Evolutionary conservation across 2,888 invertebrate genomes (phyloP).

Genomic region (Drosophila engyochracea): DNA sequence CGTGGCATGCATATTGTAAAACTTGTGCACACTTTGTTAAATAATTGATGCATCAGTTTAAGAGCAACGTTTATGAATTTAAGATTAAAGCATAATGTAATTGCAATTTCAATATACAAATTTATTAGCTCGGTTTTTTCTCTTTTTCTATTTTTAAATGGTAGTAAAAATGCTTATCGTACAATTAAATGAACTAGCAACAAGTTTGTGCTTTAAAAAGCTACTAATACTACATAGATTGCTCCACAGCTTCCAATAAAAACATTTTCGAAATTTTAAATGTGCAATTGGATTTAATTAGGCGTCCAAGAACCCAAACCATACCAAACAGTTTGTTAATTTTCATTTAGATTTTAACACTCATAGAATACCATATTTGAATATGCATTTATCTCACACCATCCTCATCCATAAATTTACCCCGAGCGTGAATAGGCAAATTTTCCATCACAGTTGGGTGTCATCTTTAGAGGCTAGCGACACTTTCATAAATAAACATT

Average conservation of each 20-base stretch:
- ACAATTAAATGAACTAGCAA: constrained; percentile 71
- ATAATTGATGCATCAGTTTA: constrained; percentile 66
- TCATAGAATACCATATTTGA: constrained; percentile 48
- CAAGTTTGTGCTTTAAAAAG: constrained; percentile 62
- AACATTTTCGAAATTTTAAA: constrained; percentile 11
- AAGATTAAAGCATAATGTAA: constrained; percentile 79
- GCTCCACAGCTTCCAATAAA: constrained; percentile 3
- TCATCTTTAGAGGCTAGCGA: constrained; percentile 49
- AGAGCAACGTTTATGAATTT: constrained; percentile 73
- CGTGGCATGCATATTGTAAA: constrained; percentile 68
- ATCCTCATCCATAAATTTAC: no score
- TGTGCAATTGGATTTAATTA: constrained; percentile 56
- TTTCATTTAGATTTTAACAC: constrained; percentile 73
- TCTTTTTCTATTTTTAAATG: constrained; percentile 50
- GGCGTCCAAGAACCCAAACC: background rate
- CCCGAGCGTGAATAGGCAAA: constrained; percentile 46
- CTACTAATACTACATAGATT: constrained; percentile 11
- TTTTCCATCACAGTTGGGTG: constrained; percentile 42
- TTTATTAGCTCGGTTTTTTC: constrained; percentile 41
- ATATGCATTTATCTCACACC: constrained; percentile 46
- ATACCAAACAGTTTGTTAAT: constrained; percentile 65
- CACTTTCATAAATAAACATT: constrained; percentile 79
- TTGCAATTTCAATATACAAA: constrained; percentile 63
- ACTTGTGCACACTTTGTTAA: constrained; percentile 69
- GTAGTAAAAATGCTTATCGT: background rate